phyloP scores from a whole-genome alignment of 2,113 vertebrate species.

The Festucalex cinctus region DNA sequence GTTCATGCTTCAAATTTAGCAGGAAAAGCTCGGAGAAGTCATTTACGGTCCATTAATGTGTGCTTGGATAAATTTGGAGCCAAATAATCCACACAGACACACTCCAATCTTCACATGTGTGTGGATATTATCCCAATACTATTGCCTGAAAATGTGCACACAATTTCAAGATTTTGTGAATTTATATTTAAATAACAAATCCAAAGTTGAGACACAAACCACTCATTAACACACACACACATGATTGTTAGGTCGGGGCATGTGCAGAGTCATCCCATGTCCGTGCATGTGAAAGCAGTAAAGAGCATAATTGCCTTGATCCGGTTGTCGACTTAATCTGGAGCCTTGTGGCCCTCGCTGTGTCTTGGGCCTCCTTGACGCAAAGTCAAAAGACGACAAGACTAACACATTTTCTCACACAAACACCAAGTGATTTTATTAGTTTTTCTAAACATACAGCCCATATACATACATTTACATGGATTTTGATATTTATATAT shows the following conservation, averaged over 20 bases:
- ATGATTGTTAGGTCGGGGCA: constrained; percentile 25
- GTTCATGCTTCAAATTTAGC: too few relatives aligned
- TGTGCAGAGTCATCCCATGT: constrained; percentile 56
- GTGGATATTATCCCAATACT: too few relatives aligned
- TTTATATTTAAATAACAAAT: background rate
- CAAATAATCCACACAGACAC: background rate
- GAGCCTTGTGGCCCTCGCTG: constrained; percentile 41
- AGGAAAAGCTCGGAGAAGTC: background rate
- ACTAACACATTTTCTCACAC: constrained; percentile 3
- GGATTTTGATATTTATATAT: constrained; percentile 27
- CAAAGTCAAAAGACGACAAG: constrained; percentile 43
- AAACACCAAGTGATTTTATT: constrained; percentile 61
- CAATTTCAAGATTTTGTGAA: too few relatives aligned
- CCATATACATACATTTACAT: constrained; percentile 40
- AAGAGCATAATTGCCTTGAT: constrained; percentile 67
- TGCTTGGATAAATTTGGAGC: background rate
- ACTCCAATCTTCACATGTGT: background rate
- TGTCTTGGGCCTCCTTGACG: constrained; percentile 28
- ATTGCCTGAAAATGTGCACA: too few relatives aligned
- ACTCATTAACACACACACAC: constrained; percentile 1
- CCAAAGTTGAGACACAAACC: background rate
- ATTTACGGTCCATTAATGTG: background rate
- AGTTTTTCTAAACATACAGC: constrained; percentile 47
- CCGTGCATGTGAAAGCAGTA: constrained; percentile 65
- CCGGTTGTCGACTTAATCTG: constrained; percentile 61